Conservation (phyloP, 2,113 vertebrate genomes). For the Xiphophorus couchianus region DNA sequence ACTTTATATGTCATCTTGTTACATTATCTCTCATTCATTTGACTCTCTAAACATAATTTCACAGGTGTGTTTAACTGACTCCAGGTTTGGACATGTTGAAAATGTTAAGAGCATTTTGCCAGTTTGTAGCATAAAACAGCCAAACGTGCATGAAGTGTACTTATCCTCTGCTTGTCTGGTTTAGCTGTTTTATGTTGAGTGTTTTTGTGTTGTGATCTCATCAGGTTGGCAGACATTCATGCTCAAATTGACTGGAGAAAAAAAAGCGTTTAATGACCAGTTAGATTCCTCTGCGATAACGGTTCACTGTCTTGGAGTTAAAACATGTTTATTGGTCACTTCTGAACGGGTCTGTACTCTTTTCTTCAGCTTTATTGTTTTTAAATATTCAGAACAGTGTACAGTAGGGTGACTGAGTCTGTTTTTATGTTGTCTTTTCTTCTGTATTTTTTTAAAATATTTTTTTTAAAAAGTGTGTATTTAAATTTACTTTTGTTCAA, state of each 20-base stretch:
- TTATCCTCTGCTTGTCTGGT: not conserved
- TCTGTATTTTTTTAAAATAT: not conserved
- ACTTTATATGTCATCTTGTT: no score
- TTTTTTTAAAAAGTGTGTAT: not conserved
- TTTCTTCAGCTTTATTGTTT: not conserved
- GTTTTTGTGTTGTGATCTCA: constrained; percentile 19
- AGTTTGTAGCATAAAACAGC: no score
- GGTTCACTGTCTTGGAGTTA: constrained; percentile 15
- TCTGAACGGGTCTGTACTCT: not conserved
- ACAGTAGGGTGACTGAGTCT: not conserved
- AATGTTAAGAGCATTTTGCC: constrained; percentile 17
- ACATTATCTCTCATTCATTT: no score
- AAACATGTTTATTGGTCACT: not conserved
- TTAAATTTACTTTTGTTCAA: not conserved
- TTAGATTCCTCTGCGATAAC: constrained; percentile 15
- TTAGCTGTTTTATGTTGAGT: not conserved
- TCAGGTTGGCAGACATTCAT: constrained; percentile 43
- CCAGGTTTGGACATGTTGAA: constrained; percentile 3
- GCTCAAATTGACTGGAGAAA: not conserved
- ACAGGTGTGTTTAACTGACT: not conserved
- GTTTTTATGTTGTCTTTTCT: not conserved
- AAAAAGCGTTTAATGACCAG: not conserved
- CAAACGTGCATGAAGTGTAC: no score
- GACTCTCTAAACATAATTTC: no score
- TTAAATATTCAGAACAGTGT: not conserved